Evolutionary conservation across 2,888 invertebrate species (phyloP), one percentile per base, ranked within the genome.

Genomic region (Gonocerus acuteangulatus): DNA sequence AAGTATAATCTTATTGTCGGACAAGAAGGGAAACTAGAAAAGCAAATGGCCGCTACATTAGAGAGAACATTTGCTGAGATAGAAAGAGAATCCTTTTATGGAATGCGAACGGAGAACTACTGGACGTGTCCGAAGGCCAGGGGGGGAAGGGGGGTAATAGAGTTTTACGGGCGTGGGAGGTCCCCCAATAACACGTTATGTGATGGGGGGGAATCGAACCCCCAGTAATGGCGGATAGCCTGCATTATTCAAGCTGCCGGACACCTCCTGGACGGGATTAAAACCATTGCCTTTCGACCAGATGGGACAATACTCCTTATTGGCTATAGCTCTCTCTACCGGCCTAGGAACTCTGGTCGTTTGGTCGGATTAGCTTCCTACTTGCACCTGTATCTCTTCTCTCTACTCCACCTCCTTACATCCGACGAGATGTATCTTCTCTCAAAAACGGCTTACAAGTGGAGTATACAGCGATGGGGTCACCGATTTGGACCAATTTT

Each of bases 281-380:
- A 54, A 54, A 42, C 54, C 19, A 21, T 16, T 21, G 47, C 39
- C 15, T 13, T n/a, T 4, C 18, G 47, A 9, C 47, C 47, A 47
- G 57, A 57, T 57, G 47, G 57, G 16, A 44, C 57, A 27, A 57
- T 57, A 57, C 57, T 57, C 44, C 57, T 57, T 57, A 57, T 57
- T 57, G 57, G 47, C 57, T 15, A 57, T 57, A 27, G 27, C 22
- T 54, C 42, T 7, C n/a, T n/a, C n/a, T n/a, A n/a, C n/a, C n/a
- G n/a, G n/a, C n/a, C n/a, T 1, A 1, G 42, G 32, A 36, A 27
- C 27, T 27, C 39, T n/a, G 7, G 22, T 39, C 39, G n/a, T 36
- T 52, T 39, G n/a, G 11, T n/a, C 13, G 15, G 3, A 18, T 42
- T 42, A 54, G 42, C 36, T 15, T 16, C 39, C 39, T 21, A 19